phyloP scores from a whole-genome alignment of 1,140 invertebrate species.

The Heterodera schachtii region DNA sequence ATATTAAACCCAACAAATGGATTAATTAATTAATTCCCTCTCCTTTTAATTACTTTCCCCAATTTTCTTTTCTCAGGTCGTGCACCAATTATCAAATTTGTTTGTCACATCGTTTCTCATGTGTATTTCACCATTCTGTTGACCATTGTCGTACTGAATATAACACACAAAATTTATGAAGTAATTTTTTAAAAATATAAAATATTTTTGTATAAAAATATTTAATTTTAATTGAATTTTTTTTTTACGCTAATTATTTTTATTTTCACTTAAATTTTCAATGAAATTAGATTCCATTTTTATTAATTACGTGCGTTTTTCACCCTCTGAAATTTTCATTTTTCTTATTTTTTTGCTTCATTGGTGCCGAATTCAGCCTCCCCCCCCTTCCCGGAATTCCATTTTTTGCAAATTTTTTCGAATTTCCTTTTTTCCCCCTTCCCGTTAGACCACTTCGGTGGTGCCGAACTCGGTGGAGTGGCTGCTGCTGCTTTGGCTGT shows the following conservation, averaged over 20 bases:
- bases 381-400: too few relatives aligned
- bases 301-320: too few relatives aligned
- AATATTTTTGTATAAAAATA: not conserved
- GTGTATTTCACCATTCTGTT: conserved; percentile 83
- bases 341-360: too few relatives aligned
- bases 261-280: too few relatives aligned
- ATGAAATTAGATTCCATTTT: too few relatives aligned
- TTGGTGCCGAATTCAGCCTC: too few relatives aligned
- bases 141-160: conserved; percentile 68
- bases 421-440: not conserved
- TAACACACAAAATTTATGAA: conserved; percentile 61
- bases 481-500: conserved; percentile 90
- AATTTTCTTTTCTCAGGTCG: conserved; percentile 44
- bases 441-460: conserved; percentile 72
- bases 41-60: too few relatives aligned
- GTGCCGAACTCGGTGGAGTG: conserved; percentile 87
- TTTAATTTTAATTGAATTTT: not conserved
- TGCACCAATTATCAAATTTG: conserved; percentile 94
- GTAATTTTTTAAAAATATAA: not conserved
- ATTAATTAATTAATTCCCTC: conserved; percentile 15
- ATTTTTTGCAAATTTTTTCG: too few relatives aligned
- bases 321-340: too few relatives aligned
- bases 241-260: not conserved
- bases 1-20: too few relatives aligned
- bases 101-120: conserved; percentile 97